phyloP scores from a whole-genome alignment of 1,140 invertebrate species.

The Aplysia californica region DNA sequence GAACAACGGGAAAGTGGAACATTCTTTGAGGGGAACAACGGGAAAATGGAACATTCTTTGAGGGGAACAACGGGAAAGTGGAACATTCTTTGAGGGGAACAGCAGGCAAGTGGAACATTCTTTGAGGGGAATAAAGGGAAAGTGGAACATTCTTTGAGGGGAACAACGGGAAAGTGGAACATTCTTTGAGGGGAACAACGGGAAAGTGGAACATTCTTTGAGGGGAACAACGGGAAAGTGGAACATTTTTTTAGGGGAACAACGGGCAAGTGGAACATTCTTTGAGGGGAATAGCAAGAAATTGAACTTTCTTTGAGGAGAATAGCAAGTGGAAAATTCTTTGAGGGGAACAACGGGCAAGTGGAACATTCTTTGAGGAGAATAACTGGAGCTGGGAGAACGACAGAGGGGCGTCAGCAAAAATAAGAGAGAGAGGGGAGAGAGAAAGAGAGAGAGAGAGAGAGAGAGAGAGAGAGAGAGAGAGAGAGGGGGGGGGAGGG shows the following conservation, averaged over 20 bases:
- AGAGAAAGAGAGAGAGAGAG: neutral
- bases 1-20: neutral
- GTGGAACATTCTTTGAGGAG: too few species aligned
- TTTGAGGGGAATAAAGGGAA: neutral
- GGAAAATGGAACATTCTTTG: neutral
- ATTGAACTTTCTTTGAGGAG: neutral
- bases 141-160: too few species aligned
- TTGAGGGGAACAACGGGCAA: neutral
- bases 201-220: constrained; percentile 67
- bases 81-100: neutral
- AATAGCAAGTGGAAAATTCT: neutral
- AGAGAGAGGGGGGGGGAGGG: too few species aligned
- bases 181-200: too few species aligned
- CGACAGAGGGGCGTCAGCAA: too few species aligned
- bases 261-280: too few species aligned
- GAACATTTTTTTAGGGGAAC: too few species aligned
- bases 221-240: too few species aligned
- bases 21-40: neutral
- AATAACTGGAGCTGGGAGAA: too few species aligned
- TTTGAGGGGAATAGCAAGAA: neutral
- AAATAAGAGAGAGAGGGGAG: neutral
- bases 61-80: neutral
- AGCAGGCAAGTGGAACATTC: neutral
- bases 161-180: too few species aligned
- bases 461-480: neutral